phyloP scores from a whole-genome alignment of 1,140 invertebrate species.

The Dolichoris vasculosae region DNA sequence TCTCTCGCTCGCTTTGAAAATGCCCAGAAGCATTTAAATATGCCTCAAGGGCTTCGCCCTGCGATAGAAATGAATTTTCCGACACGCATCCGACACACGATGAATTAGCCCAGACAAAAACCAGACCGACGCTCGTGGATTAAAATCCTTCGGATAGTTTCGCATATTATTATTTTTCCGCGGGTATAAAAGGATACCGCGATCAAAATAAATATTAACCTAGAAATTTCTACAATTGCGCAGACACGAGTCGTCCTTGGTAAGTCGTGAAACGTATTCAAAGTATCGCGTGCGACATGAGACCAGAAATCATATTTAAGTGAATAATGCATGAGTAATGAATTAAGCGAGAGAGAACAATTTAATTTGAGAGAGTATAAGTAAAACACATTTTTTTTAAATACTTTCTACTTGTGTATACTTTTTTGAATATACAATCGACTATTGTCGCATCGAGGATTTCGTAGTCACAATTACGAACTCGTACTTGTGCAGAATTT shows the following conservation, averaged over 20 bases:
- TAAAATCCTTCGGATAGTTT: neutral
- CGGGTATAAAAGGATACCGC: neutral
- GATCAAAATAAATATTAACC: neutral
- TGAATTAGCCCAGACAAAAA: neutral
- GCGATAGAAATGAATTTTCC: neutral
- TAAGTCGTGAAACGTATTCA: neutral
- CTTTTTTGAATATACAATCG: neutral
- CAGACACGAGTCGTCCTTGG: neutral
- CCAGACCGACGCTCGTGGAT: neutral
- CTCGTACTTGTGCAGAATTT: neutral
- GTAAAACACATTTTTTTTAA: neutral
- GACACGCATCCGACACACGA: neutral
- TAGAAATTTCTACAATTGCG: neutral
- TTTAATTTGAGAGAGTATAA: neutral
- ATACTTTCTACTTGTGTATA: neutral
- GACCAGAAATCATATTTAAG: neutral
- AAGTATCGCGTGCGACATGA: conserved; percentile 29
- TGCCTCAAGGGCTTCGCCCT: neutral
- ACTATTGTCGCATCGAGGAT: neutral
- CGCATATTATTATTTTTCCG: neutral
- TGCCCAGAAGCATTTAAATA: neutral
- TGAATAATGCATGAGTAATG: conserved; percentile 42
- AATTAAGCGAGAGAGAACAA: neutral
- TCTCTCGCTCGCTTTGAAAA: neutral
- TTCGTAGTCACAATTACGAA: neutral